Conservation (phyloP, 2,888 invertebrate species). For the Scaptomyza caliginosa region DNA sequence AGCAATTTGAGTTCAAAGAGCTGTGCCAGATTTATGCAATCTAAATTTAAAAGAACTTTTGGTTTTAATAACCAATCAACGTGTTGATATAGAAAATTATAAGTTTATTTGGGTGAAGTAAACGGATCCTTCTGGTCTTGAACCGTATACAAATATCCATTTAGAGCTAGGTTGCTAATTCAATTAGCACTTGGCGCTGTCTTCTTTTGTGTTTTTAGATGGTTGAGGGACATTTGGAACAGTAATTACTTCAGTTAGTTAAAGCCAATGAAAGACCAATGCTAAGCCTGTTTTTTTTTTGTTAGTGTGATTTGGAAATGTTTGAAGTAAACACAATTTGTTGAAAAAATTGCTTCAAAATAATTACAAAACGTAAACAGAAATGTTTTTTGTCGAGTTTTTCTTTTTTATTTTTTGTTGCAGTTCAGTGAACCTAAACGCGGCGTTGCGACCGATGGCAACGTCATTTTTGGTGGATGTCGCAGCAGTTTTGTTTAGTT, state of each 20-base stretch:
- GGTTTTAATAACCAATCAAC: neutral
- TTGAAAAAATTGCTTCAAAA: conserved; percentile 15
- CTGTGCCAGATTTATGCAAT: neutral
- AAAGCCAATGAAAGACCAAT: neutral
- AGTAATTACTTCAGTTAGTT: neutral
- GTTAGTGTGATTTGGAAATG: neutral
- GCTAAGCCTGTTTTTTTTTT: neutral
- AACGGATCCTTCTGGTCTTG: neutral
- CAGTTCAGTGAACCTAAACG: conserved; percentile 65
- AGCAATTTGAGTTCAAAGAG: conserved; percentile 14
- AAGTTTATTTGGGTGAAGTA: neutral
- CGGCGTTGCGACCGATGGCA: conserved; percentile 7
- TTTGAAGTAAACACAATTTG: conserved; percentile 2
- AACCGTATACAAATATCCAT: conserved; percentile 20
- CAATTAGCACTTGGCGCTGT: conserved; percentile 57
- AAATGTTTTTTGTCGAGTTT: conserved; percentile 44
- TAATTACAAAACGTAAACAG: conserved; percentile 58
- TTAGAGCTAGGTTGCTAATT: conserved; percentile 64
- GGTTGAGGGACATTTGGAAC: conserved; percentile 1
- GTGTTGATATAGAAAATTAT: too few relatives aligned
- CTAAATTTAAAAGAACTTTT: neutral
- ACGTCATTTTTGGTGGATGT: conserved; percentile 62
- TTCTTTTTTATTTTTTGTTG: too few relatives aligned
- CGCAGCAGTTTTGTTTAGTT: conserved; percentile 41
- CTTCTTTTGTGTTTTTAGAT: conserved; percentile 17